Conservation (phyloP, 2,113 vertebrate species). For the Vidua chalybeata region DNA sequence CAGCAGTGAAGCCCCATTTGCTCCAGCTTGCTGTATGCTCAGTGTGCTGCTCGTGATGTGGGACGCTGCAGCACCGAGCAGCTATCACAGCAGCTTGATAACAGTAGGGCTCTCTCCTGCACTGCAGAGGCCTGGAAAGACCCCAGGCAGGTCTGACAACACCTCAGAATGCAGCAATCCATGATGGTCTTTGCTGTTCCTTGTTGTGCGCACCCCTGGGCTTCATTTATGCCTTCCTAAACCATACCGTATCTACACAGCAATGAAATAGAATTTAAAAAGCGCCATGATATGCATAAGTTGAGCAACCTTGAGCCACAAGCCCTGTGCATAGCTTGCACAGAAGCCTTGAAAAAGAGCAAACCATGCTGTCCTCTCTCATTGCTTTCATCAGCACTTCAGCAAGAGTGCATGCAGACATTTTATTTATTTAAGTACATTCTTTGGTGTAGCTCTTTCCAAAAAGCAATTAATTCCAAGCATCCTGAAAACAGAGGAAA, state of each 20-base stretch:
- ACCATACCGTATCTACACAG: not conserved
- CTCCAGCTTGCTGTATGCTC: not conserved
- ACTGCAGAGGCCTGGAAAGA: not conserved
- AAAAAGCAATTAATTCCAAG: not conserved
- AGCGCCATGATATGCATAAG: accelerated
- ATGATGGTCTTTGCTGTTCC: not conserved
- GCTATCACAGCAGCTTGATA: accelerated
- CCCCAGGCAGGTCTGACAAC: not conserved
- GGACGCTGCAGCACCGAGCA: accelerated
- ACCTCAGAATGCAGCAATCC: accelerated
- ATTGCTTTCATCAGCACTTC: not conserved
- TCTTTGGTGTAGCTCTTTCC: not conserved
- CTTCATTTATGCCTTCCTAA: not conserved
- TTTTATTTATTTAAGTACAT: not conserved
- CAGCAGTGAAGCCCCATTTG: not conserved
- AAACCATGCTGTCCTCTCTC: not conserved
- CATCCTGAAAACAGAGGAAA: not conserved
- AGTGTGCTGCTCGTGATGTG: accelerated
- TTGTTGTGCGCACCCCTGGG: not conserved
- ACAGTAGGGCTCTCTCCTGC: not conserved
- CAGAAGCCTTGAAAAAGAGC: not conserved
- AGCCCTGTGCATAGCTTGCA: not conserved
- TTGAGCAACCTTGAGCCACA: not conserved
- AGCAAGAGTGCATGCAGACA: not conserved
- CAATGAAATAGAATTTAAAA: not conserved